Evolutionary conservation across 2,113 vertebrate species (phyloP), one percentile per base, ranked within the genome.

Genomic region (Dromaius novaehollandiae): DNA sequence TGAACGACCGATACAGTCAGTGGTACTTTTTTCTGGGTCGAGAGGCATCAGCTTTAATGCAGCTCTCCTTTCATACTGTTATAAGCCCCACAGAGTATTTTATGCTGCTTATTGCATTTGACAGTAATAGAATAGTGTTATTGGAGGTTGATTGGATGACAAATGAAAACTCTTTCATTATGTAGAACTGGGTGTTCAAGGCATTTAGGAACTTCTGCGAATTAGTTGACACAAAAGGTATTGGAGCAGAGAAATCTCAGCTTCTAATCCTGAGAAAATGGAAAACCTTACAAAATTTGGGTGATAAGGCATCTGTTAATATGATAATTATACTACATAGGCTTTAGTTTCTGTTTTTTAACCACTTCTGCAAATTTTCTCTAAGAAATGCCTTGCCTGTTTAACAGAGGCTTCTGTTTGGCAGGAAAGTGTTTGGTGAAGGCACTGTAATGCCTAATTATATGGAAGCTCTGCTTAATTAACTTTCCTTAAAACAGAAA

Each of bases 81-180:
- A 53, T 18, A 74, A 96, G 78, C n/a, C 60, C 51, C 69, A 25
- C 63, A 3, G 56, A 86, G 84, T 68, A 78, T 89, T 93, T 96
- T 48, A 75, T 16, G 44, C 58, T 56, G 88, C 44, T 83, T 91
- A 88, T 1, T 89, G 64, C 63, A 26, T 95, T 92, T 96, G 51
- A 56, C 93, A 95, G 84, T 74, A 93, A 85, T 92, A 88, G 82
- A 92, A 76, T 38, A 75, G 71, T 46, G 21, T 76, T 87, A 94
- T 83, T 86, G 48, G 48, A 75, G 78, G 20, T 55, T 82, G 79
- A 96, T 76, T 81, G 87, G 55, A 26, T 75, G 82, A 86, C 64
- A 97, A 91, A 89, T 88, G 87, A 89, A 90, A 89, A 71, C 34
- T 71, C n/a, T 95, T 95, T 90, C 71, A 16, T 93, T 95, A 91